phyloP scores from a whole-genome alignment of 1,140 invertebrate genomes.

The Hyphantria cunea region DNA sequence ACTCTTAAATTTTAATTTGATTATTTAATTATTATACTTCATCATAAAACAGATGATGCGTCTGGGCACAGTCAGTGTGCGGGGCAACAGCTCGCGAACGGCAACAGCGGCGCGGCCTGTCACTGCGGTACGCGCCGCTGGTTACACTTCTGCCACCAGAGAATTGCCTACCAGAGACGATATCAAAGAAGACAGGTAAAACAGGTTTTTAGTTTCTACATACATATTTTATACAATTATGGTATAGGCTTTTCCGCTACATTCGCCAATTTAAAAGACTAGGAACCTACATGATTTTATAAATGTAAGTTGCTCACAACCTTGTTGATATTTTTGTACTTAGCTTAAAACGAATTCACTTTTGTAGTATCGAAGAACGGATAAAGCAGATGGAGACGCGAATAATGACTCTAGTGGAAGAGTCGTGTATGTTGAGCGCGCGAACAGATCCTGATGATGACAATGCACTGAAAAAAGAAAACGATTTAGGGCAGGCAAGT shows the following conservation, averaged over 20 bases:
- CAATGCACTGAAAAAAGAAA: slow-evolving; percentile 49
- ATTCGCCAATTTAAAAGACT: too few relatives aligned
- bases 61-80: slow-evolving; percentile 61
- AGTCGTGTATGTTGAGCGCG: slow-evolving; percentile 84
- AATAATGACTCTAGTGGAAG: slow-evolving; percentile 89
- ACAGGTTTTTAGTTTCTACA: too few relatives aligned
- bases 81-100: slow-evolving; percentile 53
- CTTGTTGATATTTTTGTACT: too few relatives aligned
- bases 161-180: slow-evolving; percentile 83
- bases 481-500: slow-evolving; percentile 59
- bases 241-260: too few relatives aligned
- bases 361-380: slow-evolving; percentile 87
- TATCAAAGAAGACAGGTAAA: slow-evolving; percentile 88
- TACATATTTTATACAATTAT: too few relatives aligned
- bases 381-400: slow-evolving; percentile 88
- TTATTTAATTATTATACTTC: too few relatives aligned
- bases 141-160: slow-evolving; percentile 90
- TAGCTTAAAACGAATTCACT: too few relatives aligned
- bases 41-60: slow-evolving; percentile 49
- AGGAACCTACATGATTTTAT: too few relatives aligned
- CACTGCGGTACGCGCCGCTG: slow-evolving; percentile 97
- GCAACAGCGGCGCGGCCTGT: slow-evolving; percentile 88
- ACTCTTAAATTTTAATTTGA: too few relatives aligned
- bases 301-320: too few relatives aligned
- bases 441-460: slow-evolving; percentile 57